These are phyloP conservation scores for Lasiurus borealis DNA, from an alignment of 2,113 vertebrate species.

Conservation along the genomic window DNA sequence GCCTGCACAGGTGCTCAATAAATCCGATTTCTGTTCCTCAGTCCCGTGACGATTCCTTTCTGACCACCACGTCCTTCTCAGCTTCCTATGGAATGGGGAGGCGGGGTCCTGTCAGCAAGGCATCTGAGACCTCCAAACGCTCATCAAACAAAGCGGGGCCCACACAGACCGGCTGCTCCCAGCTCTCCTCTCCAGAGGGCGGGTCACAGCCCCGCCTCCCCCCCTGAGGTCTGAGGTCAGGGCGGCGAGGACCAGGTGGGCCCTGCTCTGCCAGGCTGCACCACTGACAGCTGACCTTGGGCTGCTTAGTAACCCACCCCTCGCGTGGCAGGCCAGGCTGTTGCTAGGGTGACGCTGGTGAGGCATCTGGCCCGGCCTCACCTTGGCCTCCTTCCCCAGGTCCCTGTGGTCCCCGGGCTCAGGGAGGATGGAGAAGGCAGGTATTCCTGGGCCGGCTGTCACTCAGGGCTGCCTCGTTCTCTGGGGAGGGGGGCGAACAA, in stretches of 20 bases:
- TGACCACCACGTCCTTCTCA: fast-evolving
- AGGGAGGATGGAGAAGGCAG: not conserved
- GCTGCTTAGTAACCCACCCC: not conserved
- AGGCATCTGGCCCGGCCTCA: not conserved
- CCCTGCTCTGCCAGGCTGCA: not conserved
- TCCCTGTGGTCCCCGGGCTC: not conserved
- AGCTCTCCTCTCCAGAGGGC: fast-evolving
- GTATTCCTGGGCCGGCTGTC: not conserved
- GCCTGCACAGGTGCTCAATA: slow-evolving; percentile 44
- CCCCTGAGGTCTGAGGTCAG: too few species aligned
- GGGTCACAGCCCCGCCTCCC: too few species aligned
- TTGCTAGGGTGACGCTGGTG: not conserved
- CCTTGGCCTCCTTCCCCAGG: not conserved
- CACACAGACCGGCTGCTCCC: fast-evolving
- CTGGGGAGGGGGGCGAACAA: fast-evolving
- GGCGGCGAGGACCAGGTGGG: fast-evolving
- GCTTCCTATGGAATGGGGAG: not conserved
- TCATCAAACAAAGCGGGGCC: fast-evolving
- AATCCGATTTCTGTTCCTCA: slow-evolving; percentile 9
- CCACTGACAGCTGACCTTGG: not conserved
- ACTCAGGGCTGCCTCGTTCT: not conserved
- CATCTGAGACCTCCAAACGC: fast-evolving
- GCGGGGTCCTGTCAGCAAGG: not conserved
- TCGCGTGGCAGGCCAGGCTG: not conserved
- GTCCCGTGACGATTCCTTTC: fast-evolving